These are phyloP conservation scores for Venusia cambrica DNA, from an alignment of 2,888 invertebrate species.

Conservation along the genomic window DNA sequence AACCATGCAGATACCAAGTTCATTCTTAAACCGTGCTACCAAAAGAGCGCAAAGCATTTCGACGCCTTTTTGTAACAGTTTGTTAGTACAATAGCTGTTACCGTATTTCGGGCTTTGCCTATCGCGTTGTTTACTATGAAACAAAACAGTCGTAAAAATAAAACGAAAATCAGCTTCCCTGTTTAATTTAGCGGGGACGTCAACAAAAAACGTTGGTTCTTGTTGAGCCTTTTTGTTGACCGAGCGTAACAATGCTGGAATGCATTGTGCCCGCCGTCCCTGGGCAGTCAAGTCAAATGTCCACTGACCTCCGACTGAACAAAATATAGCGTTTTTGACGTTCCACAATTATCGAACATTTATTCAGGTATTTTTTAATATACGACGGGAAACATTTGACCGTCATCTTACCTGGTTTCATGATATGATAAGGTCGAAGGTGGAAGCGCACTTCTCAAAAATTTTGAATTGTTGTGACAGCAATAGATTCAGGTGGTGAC, in stretches of 20 bases:
- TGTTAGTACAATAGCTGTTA: conserved; percentile 34
- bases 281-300: conserved; percentile 43
- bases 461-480: too few species aligned
- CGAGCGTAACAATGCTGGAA: conserved; percentile 67
- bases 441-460: too few species aligned
- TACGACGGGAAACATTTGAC: too few species aligned
- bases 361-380: too few species aligned
- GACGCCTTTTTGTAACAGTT: conserved; percentile 28
- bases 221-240: conserved; percentile 69
- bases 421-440: too few species aligned
- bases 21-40: conserved; percentile 7
- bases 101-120: conserved; percentile 39
- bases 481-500: too few species aligned
- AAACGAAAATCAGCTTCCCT: conserved; percentile 70
- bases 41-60: conserved; percentile 19
- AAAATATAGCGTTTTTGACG: too few species aligned
- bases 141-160: conserved; percentile 51
- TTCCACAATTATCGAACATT: too few species aligned
- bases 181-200: conserved; percentile 76
- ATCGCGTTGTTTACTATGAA: conserved; percentile 48
- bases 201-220: conserved; percentile 69
- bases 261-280: conserved; percentile 71
- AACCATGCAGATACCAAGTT: too few species aligned
- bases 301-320: background rate
- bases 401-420: too few species aligned